Percentiles rank a stretch among this genome's conserved stretches.
Evolutionary conservation across 2,888 invertebrate species (phyloP).

Genomic region (Hydropsyche betteni): DNA sequence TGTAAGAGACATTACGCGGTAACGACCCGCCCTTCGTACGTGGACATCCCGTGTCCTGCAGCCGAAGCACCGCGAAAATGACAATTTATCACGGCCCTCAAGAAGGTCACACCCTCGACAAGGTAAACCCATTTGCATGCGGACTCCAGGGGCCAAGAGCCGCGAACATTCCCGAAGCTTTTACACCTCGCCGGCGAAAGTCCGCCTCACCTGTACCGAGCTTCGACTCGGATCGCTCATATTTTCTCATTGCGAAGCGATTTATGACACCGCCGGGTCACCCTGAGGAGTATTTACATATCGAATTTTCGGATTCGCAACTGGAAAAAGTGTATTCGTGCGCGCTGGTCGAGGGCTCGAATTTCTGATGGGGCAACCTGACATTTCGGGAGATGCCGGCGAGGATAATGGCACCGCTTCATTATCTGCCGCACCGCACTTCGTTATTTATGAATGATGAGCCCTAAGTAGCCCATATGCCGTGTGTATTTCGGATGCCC

Average conservation of each 20-base stretch:
- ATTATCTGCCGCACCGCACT: slow-evolving; percentile 45
- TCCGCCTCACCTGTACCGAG: slow-evolving; percentile 24
- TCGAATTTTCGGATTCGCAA: not conserved
- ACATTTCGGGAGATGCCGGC: slow-evolving; percentile 37
- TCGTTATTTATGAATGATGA: slow-evolving; percentile 45
- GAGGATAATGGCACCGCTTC: slow-evolving; percentile 46
- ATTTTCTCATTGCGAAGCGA: slow-evolving; percentile 34
- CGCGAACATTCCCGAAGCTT: slow-evolving; percentile 30
- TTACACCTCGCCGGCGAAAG: not conserved
- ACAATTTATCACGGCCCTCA: slow-evolving; percentile 50
- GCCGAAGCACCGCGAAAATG: slow-evolving; percentile 36
- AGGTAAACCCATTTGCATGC: slow-evolving; percentile 49
- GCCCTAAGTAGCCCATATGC: slow-evolving; percentile 46
- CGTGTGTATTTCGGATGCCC: slow-evolving; percentile 33
- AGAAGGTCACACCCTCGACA: slow-evolving; percentile 48
- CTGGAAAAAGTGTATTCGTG: slow-evolving; percentile 41
- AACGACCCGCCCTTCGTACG: no score
- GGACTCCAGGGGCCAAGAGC: slow-evolving; percentile 32
- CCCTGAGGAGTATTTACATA: slow-evolving; percentile 19
- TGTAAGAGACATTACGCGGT: no score
- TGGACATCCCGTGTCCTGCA: slow-evolving; percentile 15
- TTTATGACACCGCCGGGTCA: slow-evolving; percentile 22
- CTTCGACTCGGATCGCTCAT: slow-evolving; percentile 10
- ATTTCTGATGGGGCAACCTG: slow-evolving; percentile 39
- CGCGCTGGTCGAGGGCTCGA: slow-evolving; percentile 34